Evolutionary conservation across 2,113 vertebrate genomes (phyloP), one percentile per base, ranked within the genome.

Genomic region (Cyanoderma ruficeps): DNA sequence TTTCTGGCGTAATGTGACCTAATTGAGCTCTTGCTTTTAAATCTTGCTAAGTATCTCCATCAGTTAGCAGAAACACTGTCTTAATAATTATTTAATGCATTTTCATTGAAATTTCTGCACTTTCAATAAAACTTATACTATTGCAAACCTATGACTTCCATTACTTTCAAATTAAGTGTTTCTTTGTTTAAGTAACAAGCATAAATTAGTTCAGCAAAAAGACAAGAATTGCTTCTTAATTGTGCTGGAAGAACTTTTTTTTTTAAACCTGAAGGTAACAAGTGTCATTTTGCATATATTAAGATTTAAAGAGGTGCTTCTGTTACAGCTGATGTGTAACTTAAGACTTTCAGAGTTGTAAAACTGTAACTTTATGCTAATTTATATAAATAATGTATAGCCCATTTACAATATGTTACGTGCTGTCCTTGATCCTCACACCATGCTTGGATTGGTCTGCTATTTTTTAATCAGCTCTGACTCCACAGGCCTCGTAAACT

Each of bases 261-360:
- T 57, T 79, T 57, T 15, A 31, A 53, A 59, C 83, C 39, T 65
- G 57, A 94, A 87, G 89, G 79, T 83, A 81, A 77, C 56, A 27
- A 64, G 65, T 93, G 77, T 97, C 97, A 96, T 88, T 83, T 80
- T 87, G 91, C 94, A 96, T 94, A 83, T 57, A 85, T 97, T 93
- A 97, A 97, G 83, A 91, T 90, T 96, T 95, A 90, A 96, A 89
- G 57, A 94, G 88, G 65, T 83, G 49, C 83, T 79, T 93, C 78
- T 80, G 47, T 91, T 83, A 90, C 94, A 59, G 83, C 70, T 68
- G 68, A 91, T 74, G 80, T 65, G 94, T 96, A 97, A 97, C 94
- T 88, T 81, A 93, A 94, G 88, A 72, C 89, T 71, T 60, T 30
- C 42, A 93, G 90, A 94, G 85, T 89, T 90, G 93, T 94, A 97